Base-by-base conservation (phyloP, 1,140 invertebrate species). In the Halesus radiatus region DNA sequence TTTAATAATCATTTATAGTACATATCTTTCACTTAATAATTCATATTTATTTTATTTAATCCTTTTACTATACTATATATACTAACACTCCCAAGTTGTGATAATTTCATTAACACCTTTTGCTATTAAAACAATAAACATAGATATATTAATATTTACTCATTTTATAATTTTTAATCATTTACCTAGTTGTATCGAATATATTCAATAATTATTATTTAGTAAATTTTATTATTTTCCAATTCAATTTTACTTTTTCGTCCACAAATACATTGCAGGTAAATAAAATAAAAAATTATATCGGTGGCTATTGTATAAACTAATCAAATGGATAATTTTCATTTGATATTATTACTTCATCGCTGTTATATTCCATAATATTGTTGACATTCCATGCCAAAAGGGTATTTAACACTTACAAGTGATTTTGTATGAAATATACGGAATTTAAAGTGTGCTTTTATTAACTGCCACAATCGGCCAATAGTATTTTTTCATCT, bases 41-140 rank as follows among this genome's bases (percentile, higher is more conserved):
- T 72, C 23, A 15, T 72, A 72, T 72, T 50, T 26, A 22, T 72
- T 54, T n/a, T 72, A 26, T 72, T 32, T 66, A 20, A 32, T 32
- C 0, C 8, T 32, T 66, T 18, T n/a, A 18, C n/a, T 32, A 3
- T 64, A 16, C 5, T 66, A 26, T 66, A 22, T 20, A 68, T 32
- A 72, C 50, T 52, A 53, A 72, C 68, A 72, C 68, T 72, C 37
- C 68, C 52, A 72, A 54, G 68, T 72, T 72, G 68, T 72, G 68
- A 72, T 72, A 54, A 72, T 72, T 72, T 52, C 53, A 20, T 26
- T 52, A 54, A 23, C 68, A 52, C n/a, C 26, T 68, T 53, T 72
- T 66, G 62, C 62, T 66, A 66, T 32, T 29, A 26, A 26, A 66
- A 66, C n/a, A 23, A 72, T 68, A 37, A 37, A 68, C 13, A 64